phyloP scores from a whole-genome alignment of 2,797 vertebrate species.

The Carapus acus region DNA sequence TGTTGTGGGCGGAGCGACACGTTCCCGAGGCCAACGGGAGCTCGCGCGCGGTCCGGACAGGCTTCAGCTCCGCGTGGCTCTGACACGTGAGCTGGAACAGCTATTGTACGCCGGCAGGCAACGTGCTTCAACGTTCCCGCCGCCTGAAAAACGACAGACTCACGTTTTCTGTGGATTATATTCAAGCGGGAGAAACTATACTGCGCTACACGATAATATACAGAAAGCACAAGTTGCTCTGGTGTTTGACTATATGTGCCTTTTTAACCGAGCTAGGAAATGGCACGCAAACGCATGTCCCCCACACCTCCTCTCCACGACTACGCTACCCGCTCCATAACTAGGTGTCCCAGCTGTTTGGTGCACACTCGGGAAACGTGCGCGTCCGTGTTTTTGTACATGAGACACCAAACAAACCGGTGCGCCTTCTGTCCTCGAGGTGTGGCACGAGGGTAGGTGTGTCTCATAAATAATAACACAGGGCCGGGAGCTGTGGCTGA shows the following conservation, averaged over 20 bases:
- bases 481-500: constrained; percentile 8
- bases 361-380: background rate
- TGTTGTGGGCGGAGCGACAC: constrained; percentile 66
- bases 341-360: no score
- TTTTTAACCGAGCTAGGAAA: background rate
- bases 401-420: constrained; percentile 52
- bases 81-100: constrained; percentile 71
- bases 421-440: constrained; percentile 44
- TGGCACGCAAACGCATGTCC: background rate
- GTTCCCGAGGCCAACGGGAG: constrained; percentile 57
- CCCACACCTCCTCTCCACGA: no score
- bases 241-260: background rate
- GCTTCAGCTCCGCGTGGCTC: constrained; percentile 65
- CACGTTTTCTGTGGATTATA: constrained; percentile 75
- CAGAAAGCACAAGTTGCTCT: background rate
- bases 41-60: constrained; percentile 46
- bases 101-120: constrained; percentile 68
- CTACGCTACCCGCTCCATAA: no score
- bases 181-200: constrained; percentile 53
- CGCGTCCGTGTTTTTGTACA: constrained; percentile 13
- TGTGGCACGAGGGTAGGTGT: constrained; percentile 68
- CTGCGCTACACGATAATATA: constrained; percentile 27
- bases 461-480: constrained; percentile 68
- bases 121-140: constrained; percentile 67
- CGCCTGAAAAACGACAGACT: constrained; percentile 58